Base-by-base conservation (phyloP, 2,888 invertebrate genomes). In the Eurois occulta region DNA sequence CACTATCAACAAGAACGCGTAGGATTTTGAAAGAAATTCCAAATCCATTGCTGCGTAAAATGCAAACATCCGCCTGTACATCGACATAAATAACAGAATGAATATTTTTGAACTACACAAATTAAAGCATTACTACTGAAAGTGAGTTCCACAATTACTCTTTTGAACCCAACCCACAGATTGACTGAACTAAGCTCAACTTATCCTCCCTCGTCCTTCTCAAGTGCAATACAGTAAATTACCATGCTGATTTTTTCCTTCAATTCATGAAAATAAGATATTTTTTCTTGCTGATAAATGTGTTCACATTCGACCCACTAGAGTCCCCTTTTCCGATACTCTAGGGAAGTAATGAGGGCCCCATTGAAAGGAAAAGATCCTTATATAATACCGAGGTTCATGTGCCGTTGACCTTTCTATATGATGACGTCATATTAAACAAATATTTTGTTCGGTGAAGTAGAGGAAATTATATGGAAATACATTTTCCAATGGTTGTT, bases 311-410 rank as follows among this genome's bases (percentile, higher is more conserved):
- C 52, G 52, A 62, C 60, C 60, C 60, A 70, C 78, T 80, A 48
- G 66, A 81, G 60, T 72, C 66, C 77, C 68, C 38, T 83, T 81
- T 81, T 68, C 84, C 78, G 71, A 68, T 81, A 83, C 84, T 81
- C 62, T n/a, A 13, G 55, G 62, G 84, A 72, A 48, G 84, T 81
- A 81, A 81, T 81, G 81, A 81, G 79, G 78, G 67, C 35, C 48
- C 55, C 46, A 81, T 81, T 83, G 67, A 81, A 81, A 72, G 79
- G 79, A 64, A 81, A 81, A 43, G 21, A 78, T 62, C 84, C 67
- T 62, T 62, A 67, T 38, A 35, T 67, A 77, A 83, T 66, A 46
- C 24, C 70, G 55, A 71, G 65, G 66, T 67, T 75, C 28, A n/a
- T 28, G 28, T 71, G 46, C 10, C 66, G 38, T 67, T 83, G 84